phyloP scores from a whole-genome alignment of 2,113 vertebrate species.

The Mellivora capensis region DNA sequence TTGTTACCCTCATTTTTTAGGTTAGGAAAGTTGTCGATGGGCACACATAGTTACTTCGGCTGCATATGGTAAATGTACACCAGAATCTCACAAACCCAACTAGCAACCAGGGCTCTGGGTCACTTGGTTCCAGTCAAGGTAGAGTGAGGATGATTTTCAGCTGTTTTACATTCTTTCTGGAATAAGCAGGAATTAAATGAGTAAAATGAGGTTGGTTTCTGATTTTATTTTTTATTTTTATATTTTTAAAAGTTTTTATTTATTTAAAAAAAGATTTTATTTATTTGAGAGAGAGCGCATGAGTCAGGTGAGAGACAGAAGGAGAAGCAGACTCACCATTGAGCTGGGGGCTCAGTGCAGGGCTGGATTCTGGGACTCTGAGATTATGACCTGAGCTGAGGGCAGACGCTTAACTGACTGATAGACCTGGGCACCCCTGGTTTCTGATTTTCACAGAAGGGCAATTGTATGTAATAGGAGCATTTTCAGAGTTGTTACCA shows the following conservation, averaged over 20 bases:
- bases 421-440: not conserved
- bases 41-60: not conserved
- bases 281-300: not conserved
- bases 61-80: not conserved
- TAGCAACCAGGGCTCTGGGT: not conserved
- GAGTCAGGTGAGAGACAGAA: not conserved
- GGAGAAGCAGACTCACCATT: not conserved
- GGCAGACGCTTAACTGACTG: not conserved
- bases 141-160: not conserved
- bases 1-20: not conserved
- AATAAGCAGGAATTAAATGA: not conserved
- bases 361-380: not conserved
- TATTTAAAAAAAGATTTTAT: not conserved
- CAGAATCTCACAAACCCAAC: not conserved
- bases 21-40: not conserved
- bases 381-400: not conserved
- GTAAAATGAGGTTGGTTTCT: not conserved
- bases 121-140: not conserved
- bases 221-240: conserved; percentile 27
- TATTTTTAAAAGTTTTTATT: not conserved
- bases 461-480: not conserved
- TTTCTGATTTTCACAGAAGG: conserved; percentile 33
- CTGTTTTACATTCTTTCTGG: conserved; percentile 1
- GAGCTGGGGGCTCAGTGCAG: not conserved
- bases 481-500: not conserved